phyloP scores from a whole-genome alignment of 1,140 invertebrate genomes.

The Drosophila elegans region DNA sequence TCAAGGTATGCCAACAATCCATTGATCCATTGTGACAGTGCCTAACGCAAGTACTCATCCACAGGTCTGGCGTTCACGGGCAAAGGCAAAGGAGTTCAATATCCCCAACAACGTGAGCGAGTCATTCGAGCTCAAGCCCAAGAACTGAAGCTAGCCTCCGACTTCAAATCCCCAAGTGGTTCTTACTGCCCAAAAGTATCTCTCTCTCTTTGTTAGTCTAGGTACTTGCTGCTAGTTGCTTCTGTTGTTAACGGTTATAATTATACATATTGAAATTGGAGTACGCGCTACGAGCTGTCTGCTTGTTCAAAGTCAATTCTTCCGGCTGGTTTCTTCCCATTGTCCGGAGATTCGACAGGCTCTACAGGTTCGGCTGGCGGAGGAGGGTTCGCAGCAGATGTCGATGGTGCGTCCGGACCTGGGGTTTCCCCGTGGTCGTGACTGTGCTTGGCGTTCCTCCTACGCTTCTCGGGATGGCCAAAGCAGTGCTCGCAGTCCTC shows the following conservation, averaged over 20 bases:
- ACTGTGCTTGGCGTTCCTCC: conserved; percentile 84
- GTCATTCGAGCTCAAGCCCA: conserved; percentile 72
- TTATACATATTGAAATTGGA: conserved; percentile 32
- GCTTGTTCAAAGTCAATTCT: conserved; percentile 25
- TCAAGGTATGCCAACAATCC: conserved; percentile 85
- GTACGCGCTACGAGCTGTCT: conserved; percentile 10
- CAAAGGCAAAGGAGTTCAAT: conserved; percentile 61
- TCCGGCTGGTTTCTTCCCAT: neutral
- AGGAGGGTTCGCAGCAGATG: conserved; percentile 25
- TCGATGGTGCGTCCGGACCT: conserved; percentile 39
- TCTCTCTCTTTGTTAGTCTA: conserved; percentile 18
- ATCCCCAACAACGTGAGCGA: conserved; percentile 67
- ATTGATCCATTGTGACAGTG: neutral
- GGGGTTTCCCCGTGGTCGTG: conserved; percentile 23
- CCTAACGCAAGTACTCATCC: conserved; percentile 1
- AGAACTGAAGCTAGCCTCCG: conserved; percentile 27
- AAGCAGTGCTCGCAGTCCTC: conserved; percentile 94
- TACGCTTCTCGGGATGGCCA: conserved; percentile 91
- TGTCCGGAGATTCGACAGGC: neutral
- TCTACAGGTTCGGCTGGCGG: conserved; percentile 9
- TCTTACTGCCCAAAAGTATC: conserved; percentile 20
- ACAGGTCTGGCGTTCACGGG: conserved; percentile 74
- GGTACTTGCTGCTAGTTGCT: conserved; percentile 23
- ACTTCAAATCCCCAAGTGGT: conserved; percentile 5
- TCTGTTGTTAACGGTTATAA: conserved; percentile 44